phyloP scores from a whole-genome alignment of 2,797 vertebrate species.

The Characodon lateralis region DNA sequence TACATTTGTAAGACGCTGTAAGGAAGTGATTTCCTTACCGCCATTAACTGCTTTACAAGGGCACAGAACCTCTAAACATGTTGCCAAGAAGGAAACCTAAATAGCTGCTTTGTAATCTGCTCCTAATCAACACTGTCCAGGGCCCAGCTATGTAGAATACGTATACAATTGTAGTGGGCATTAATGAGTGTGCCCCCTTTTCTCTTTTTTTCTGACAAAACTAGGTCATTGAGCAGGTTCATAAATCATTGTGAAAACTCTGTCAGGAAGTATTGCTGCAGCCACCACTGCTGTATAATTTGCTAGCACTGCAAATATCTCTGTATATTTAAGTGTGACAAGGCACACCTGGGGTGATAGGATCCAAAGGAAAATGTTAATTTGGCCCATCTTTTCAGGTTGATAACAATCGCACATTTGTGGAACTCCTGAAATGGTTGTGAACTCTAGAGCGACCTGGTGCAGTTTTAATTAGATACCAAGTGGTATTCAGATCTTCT shows the following conservation, averaged over 20 bases:
- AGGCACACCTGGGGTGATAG: slow-evolving; percentile 74
- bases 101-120: slow-evolving; percentile 48
- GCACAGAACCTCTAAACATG: slow-evolving; percentile 31
- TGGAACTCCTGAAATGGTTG: slow-evolving; percentile 37
- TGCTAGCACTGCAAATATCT: slow-evolving; percentile 68
- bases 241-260: slow-evolving; percentile 83
- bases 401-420: slow-evolving; percentile 25
- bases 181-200: slow-evolving; percentile 66
- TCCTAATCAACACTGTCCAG: slow-evolving; percentile 48
- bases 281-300: slow-evolving; percentile 76
- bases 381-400: slow-evolving; percentile 74
- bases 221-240: slow-evolving; percentile 84
- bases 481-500: slow-evolving; percentile 41
- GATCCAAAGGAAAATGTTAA: slow-evolving; percentile 76
- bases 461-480: slow-evolving; percentile 61
- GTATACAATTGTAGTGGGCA: slow-evolving; percentile 35
- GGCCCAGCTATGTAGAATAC: slow-evolving; percentile 37
- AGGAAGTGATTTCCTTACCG: neutral
- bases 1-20: neutral
- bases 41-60: slow-evolving; percentile 35
- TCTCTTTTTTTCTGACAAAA: slow-evolving; percentile 72
- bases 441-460: slow-evolving; percentile 22
- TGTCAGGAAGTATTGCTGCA: slow-evolving; percentile 76
- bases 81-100: slow-evolving; percentile 31
- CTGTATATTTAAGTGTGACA: slow-evolving; percentile 75